A percentile compares a stretch with the other conserved stretches of the same genome.
These are phyloP conservation scores for Bombus picipes DNA, from an alignment of 1,140 invertebrate genomes.

Conservation along the genomic window DNA sequence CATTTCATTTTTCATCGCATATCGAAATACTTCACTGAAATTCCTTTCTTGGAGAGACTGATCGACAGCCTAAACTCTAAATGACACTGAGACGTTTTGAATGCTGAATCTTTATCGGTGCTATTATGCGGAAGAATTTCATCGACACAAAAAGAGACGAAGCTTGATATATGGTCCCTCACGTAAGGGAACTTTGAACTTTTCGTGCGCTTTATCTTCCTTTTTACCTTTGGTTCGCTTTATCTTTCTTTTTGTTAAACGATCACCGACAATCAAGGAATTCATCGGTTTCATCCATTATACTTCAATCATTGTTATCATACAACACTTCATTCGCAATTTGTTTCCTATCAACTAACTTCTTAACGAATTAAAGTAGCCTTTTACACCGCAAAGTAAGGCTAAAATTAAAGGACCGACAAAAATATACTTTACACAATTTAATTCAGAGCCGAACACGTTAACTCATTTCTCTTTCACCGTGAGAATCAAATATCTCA, in stretches of 20 bases:
- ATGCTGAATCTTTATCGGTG: background rate
- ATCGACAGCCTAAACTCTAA: background rate
- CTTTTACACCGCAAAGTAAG: too few relatives aligned
- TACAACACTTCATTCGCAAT: background rate
- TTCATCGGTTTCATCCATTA: background rate
- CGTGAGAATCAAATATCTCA: background rate
- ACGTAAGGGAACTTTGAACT: background rate
- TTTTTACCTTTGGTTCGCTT: background rate
- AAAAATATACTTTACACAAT: too few relatives aligned
- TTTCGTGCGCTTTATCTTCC: background rate
- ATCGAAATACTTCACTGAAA: background rate
- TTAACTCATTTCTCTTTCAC: background rate
- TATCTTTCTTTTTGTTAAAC: background rate
- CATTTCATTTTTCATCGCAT: background rate
- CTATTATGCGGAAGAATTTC: background rate
- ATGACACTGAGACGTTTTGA: background rate
- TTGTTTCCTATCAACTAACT: background rate
- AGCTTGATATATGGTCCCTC: background rate
- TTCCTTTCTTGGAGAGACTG: background rate
- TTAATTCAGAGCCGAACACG: background rate
- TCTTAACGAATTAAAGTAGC: too few relatives aligned
- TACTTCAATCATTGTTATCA: background rate
- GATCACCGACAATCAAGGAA: background rate
- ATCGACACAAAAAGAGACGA: background rate
- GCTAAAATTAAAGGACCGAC: too few relatives aligned